Evolutionary conservation across 2,888 invertebrate genomes (phyloP), one percentile per base, ranked within the genome.

Genomic region (Catocala sponsa): DNA sequence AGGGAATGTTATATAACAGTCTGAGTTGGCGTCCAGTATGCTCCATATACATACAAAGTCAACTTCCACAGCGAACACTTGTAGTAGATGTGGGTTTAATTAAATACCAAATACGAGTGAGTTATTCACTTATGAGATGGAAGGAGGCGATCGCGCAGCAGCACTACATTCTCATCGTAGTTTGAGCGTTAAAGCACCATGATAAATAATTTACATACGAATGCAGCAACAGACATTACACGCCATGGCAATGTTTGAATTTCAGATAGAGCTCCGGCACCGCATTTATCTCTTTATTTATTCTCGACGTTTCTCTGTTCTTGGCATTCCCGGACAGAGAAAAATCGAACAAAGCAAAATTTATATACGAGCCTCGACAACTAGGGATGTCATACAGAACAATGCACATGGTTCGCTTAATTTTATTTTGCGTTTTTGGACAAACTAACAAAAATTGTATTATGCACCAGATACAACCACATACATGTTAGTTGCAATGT

Each of bases 271-370:
- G 48, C 55, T 52, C 59, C 70, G 62, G 59, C 64, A 61, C 55
- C 35, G 51, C 53, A 49, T 55, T 60, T 63, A 63, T 74, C 49
- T 54, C 57, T 63, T 65, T 70, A 73, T 70, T 74, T 67, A 56
- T 59, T 60, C 54, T 46, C 57, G 56, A 67, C 70, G 59, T 70
- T 70, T 63, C 38, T 25, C 63, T 73, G 61, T 74, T 73, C 67
- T 61, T 67, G 59, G 60, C 68, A 61, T 74, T 61, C 70, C 57
- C 67, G 54, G 59, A 64, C 60, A 59, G 52, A 56, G 57, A 61
- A 65, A 73, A 68, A 68, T 62, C 53, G 59, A 65, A 71, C 71
- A 70, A 70, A 71, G 63, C 57, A 63, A 65, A 65, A 65, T 61
- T 61, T 74, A 65, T 65, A 51, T 53, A 67, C 58, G 62, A 59